These are phyloP conservation scores for Macrotis lagotis DNA, from an alignment of 2,113 vertebrate species.

Conservation along the genomic window DNA sequence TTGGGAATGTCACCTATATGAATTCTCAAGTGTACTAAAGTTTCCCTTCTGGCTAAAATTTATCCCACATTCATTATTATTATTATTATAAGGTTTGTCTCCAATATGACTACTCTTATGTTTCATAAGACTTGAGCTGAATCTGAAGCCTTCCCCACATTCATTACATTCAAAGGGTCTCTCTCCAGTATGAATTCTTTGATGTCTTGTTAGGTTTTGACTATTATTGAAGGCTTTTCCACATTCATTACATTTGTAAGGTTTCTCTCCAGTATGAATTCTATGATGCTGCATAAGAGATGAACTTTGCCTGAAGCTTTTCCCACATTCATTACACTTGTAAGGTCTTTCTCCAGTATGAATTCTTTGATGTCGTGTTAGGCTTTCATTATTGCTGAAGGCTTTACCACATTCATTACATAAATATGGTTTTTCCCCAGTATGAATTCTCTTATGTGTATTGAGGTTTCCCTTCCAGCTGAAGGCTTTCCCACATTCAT, in stretches of 20 bases:
- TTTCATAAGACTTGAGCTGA: not conserved
- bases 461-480: not conserved
- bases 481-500: not conserved
- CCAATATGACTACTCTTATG: constrained; percentile 2
- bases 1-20: not conserved
- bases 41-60: not conserved
- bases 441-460: constrained; percentile 1
- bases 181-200: not conserved
- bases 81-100: constrained; percentile 3
- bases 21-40: not conserved
- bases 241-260: not conserved
- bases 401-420: not conserved
- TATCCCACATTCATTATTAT: not conserved
- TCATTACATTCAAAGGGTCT: constrained; percentile 2
- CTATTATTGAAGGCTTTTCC: not conserved
- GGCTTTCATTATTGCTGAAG: not conserved
- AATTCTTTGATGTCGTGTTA: constrained; percentile 2
- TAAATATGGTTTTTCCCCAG: not conserved
- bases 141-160: not conserved
- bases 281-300: not conserved
- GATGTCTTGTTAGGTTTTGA: not conserved
- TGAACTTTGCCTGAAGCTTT: not conserved
- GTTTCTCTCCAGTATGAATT: not conserved
- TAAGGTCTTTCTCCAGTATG: not conserved
- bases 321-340: constrained; percentile 2